Conservation (phyloP, 2,888 invertebrate species). For the Gandaritis pyraliata region DNA sequence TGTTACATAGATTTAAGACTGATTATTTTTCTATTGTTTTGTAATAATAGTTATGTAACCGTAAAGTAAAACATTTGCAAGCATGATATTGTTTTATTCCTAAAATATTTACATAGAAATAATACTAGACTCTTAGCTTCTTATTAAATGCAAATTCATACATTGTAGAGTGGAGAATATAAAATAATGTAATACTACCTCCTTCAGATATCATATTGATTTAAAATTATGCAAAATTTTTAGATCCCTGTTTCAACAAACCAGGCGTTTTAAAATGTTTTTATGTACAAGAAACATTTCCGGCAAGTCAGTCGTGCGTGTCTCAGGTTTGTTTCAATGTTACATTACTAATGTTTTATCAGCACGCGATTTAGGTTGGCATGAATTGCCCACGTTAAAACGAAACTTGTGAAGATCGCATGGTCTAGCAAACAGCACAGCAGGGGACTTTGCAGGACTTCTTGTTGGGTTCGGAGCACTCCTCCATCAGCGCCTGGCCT, state of each 20-base stretch:
- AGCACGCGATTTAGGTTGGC: not conserved
- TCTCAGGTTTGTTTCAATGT: no score
- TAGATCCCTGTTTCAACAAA: no score
- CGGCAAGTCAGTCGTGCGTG: no score
- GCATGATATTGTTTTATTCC: constrained; percentile 33
- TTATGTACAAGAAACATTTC: no score
- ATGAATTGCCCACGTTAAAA: not conserved
- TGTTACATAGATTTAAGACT: constrained; percentile 40
- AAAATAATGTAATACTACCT: constrained; percentile 2
- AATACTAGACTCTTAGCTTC: constrained; percentile 30
- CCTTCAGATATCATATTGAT: not conserved
- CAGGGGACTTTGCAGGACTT: constrained; percentile 51
- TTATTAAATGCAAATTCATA: constrained; percentile 12
- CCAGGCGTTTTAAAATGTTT: not conserved
- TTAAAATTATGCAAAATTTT: not conserved
- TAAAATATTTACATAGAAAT: constrained; percentile 36
- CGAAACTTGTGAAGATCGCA: not conserved
- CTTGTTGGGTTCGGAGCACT: constrained; percentile 42
- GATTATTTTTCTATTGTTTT: constrained; percentile 36
- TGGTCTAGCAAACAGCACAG: constrained; percentile 56
- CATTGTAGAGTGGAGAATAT: constrained; percentile 23
- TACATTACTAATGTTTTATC: no score
- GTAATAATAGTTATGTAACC: constrained; percentile 6
- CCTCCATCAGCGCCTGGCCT: constrained; percentile 51
- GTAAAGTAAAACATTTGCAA: constrained; percentile 26